Evolutionary conservation across 2,113 vertebrate genomes (phyloP).

Genomic region (Cebus imitator): DNA sequence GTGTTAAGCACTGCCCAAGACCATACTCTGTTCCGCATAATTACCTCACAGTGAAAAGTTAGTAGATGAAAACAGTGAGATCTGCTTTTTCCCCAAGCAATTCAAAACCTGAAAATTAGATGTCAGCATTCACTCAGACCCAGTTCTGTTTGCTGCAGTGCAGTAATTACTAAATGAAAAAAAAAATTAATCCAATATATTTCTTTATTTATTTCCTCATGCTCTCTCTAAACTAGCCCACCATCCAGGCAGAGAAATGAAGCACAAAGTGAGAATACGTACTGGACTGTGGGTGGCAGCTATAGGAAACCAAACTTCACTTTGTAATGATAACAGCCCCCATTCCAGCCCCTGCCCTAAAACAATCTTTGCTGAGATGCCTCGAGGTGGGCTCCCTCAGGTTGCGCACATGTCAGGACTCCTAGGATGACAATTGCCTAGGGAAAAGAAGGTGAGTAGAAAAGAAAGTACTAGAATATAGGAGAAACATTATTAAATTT

Average conservation of each 20-base stretch:
- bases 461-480: background rate
- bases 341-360: background rate
- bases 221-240: conserved; percentile 42
- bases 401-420: background rate
- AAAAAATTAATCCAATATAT: conserved; percentile 59
- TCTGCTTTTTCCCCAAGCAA: conserved; percentile 68
- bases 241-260: conserved; percentile 19
- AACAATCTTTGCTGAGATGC: background rate
- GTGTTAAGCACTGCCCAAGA: conserved; percentile 51
- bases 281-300: background rate
- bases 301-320: background rate
- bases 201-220: conserved; percentile 40
- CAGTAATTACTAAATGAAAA: conserved; percentile 75
- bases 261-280: background rate
- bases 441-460: background rate
- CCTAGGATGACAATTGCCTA: background rate
- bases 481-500: background rate
- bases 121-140: conserved; percentile 73
- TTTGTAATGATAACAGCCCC: background rate
- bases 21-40: conserved; percentile 66
- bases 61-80: conserved; percentile 65
- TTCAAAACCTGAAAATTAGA: conserved; percentile 80
- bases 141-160: conserved; percentile 65
- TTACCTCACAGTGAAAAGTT: conserved; percentile 66
- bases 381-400: background rate